Percentiles rank a stretch among this genome's conserved stretches.
Evolutionary conservation across 2,888 invertebrate genomes (phyloP).

Genomic region (Papilio gigon): DNA sequence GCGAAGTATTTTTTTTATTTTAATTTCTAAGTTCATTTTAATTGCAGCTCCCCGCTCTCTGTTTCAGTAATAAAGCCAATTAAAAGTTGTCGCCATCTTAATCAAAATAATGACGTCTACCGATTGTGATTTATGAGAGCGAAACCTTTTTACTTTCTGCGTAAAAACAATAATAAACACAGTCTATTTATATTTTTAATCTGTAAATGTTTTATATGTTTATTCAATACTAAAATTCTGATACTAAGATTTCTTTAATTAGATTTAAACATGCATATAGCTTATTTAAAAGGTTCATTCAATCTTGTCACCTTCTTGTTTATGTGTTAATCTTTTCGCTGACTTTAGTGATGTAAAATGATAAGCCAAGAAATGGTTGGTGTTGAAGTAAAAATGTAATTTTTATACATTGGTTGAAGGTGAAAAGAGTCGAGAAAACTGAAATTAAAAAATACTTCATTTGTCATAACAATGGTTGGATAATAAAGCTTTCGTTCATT

Average conservation of each 20-base stretch:
- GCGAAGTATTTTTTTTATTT: not conserved
- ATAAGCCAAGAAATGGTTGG: too few species aligned
- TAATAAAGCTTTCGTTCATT: slow-evolving; percentile 6
- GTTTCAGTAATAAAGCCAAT: slow-evolving; percentile 23
- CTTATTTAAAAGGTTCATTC: not conserved
- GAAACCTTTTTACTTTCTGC: not conserved
- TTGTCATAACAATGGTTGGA: slow-evolving; percentile 2
- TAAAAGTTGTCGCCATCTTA: slow-evolving; percentile 31
- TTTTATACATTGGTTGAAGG: not conserved
- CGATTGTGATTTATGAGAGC: not conserved
- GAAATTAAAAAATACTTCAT: slow-evolving; percentile 20
- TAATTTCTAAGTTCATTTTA: slow-evolving; percentile 13
- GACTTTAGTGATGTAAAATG: not conserved
- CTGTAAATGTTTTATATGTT: not conserved
- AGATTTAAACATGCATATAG: too few species aligned
- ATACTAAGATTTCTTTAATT: not conserved
- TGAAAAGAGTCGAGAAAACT: slow-evolving; percentile 1
- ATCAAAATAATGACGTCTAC: slow-evolving; percentile 29
- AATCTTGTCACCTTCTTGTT: too few species aligned
- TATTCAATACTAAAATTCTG: not conserved
- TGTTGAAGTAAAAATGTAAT: not conserved
- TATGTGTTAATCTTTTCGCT: too few species aligned
- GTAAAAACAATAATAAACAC: not conserved
- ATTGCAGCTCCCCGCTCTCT: slow-evolving; percentile 2
- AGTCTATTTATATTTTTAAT: not conserved